Base-by-base conservation (phyloP, 2,797 vertebrate genomes). In the Syngnathus acus region DNA sequence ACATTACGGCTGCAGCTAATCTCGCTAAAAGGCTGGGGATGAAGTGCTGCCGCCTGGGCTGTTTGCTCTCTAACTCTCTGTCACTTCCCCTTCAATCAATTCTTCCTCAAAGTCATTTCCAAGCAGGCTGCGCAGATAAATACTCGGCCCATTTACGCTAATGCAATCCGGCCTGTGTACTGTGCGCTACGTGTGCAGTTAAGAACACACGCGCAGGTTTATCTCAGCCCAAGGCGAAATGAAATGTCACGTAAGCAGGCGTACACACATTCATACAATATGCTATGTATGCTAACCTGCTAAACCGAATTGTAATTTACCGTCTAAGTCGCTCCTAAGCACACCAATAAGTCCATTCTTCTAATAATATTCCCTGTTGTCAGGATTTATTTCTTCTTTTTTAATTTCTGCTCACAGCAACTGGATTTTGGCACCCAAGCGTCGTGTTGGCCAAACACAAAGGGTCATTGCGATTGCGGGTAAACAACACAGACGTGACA, bases 1-100 rank as follows among this genome's bases (percentile, higher is more conserved):
- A 86, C 88, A 90, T 90, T 88, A 91, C 63, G 84, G 76, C 85
- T 78, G 66, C 72, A 84, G 83, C 87, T 91, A 92, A 92, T 92
- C 89, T 90, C 72, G 38, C 91, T 92, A 92, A 92, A 91, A 92
- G 91, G 89, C 83, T 89, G 83, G 68, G 82, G 79, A 88, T 83
- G 84, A 85, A 90, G 87, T 83, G 74, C 80, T 77, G 79, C 82
- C 40, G 68, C 65, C 64, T 42, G n/a, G 8, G 38, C 64, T 54
- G 38, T 65, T 53, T 55, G n/a, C 14, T 65, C 39, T 45, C 63
- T 8, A 67, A 77, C 84, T 73, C 78, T 63, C 71, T 50, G 57
- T 74, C 9, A 3, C 70, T 84, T 73, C 75, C 81, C 70, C 72
- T 72, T 62, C 67, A 84, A 82, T 87, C 84, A 83, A 83, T 82